Conservation (phyloP, 2,113 vertebrate genomes). For the Thalassarche chlororhynchos region DNA sequence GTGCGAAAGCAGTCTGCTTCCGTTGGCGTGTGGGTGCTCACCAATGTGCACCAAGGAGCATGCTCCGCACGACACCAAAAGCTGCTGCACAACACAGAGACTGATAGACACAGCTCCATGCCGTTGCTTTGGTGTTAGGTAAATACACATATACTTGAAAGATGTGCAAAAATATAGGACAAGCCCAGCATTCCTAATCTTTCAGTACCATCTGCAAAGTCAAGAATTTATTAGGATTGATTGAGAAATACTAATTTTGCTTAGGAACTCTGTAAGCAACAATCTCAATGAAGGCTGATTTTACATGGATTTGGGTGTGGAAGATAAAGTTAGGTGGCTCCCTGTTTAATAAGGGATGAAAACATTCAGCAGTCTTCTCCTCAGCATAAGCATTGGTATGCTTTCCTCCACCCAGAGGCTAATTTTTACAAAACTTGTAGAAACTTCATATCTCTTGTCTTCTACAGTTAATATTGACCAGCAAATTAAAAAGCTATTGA, state of each 20-base stretch:
- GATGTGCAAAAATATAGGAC: background rate
- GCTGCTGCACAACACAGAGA: background rate
- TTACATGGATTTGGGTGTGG: background rate
- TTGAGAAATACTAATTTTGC: background rate
- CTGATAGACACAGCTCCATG: background rate
- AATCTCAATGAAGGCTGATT: background rate
- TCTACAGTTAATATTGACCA: background rate
- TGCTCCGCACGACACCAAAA: background rate
- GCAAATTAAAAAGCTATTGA: background rate
- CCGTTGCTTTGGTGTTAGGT: fast-evolving
- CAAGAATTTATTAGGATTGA: background rate
- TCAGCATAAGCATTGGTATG: background rate
- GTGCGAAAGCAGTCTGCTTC: background rate
- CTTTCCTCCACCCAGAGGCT: background rate
- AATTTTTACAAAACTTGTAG: background rate
- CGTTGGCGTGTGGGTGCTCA: fast-evolving
- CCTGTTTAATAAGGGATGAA: background rate
- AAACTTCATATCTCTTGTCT: background rate
- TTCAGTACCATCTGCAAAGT: background rate
- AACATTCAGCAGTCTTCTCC: background rate
- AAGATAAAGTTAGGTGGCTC: background rate
- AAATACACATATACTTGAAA: background rate
- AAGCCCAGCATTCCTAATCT: background rate
- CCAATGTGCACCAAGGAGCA: fast-evolving
- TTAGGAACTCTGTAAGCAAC: background rate